Conservation (phyloP, 2,888 invertebrate species). For the Drosophila cracens region DNA sequence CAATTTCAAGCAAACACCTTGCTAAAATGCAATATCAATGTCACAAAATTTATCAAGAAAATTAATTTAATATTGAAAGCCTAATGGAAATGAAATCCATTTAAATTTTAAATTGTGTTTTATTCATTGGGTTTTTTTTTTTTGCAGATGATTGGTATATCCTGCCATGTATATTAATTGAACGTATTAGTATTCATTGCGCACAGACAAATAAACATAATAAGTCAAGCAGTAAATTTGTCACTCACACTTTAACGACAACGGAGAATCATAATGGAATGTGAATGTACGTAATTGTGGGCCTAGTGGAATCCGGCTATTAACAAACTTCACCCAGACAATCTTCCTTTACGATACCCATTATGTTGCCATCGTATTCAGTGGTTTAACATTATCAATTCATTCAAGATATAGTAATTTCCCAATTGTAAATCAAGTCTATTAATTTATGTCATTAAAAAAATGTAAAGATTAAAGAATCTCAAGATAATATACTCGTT, state of each 20-base stretch:
- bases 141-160: background rate
- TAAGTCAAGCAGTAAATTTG: background rate
- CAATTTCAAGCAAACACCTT: background rate
- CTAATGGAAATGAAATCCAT: background rate
- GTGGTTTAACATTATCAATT: background rate
- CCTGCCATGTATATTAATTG: background rate
- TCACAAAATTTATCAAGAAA: background rate
- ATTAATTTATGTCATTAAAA: background rate
- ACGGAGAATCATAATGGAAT: too few species aligned
- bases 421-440: background rate
- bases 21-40: background rate
- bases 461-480: background rate
- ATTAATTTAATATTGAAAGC: background rate
- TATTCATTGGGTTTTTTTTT: background rate
- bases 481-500: background rate
- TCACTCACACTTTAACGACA: background rate
- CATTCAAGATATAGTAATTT: background rate
- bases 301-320: too few species aligned
- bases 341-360: background rate
- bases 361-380: background rate
- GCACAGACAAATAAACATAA: background rate
- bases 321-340: background rate
- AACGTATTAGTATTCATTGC: background rate
- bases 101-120: background rate
- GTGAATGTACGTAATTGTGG: too few species aligned